Base-by-base conservation (phyloP, 2,797 vertebrate species). In the Xenentodon cancila region DNA sequence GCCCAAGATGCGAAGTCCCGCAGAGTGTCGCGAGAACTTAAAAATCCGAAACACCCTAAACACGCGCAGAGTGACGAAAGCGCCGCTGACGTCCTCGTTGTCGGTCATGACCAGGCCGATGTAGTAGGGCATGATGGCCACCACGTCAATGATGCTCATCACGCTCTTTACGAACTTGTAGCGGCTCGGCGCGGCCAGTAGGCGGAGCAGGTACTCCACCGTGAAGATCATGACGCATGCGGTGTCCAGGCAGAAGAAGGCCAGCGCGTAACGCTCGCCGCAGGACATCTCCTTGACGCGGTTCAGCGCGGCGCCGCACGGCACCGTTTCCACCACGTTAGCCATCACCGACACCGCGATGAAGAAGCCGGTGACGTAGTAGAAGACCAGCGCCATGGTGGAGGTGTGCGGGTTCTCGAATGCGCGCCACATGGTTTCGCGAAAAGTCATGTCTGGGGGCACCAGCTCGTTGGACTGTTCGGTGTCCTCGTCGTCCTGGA, bases 191-290 rank as follows among this genome's bases (percentile, higher is more conserved):
- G 97, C 97, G 0, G 93, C 97, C 4, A 95, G 57, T 63, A 98
- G 89, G 53, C 97, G 96, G 46, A 99, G 89, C 68, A 99, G 85
- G 90, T 99, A 98, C 62, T 99, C 97, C 52, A 96, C 95, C 0
- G 97, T 99, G 89, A 99, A 99, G 91, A 99, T 99, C 96, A 98
- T 95, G 78, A 99, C 97, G 69, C 97, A 99, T 12, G 97, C 97
- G 0, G 96, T 98, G 86, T 99, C 97, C 94, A 99, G 71, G 87
- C 97, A 99, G 91, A 99, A 98, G 93, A 99, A 99, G 71, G 97
- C 97, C 85, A 97, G 87, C 0, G 93, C 94, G 1, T 96, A 97
- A 0, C 95, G 95, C 80, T 99, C 97, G 0, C 97, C 97, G 56
- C 97, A 99, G 0, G 97, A 94, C 58, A 93, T 51, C 32, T 94